Percentiles rank a stretch among this genome's conserved stretches.
Conservation (phyloP, 1,140 invertebrate species). For the Pseudomyrmex flavicornis region DNA sequence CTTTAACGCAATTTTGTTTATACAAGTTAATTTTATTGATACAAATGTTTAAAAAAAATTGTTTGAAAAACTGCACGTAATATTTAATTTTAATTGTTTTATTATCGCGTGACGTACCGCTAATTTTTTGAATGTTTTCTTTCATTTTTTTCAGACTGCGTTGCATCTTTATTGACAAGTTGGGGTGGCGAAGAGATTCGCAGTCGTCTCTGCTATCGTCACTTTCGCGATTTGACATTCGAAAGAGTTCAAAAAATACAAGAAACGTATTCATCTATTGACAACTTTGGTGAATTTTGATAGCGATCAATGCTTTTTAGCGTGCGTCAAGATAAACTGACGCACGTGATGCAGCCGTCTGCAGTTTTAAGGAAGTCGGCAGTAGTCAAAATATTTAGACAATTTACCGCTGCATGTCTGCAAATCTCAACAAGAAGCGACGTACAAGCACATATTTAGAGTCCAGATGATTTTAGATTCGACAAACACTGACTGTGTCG, state of each 20-base stretch:
- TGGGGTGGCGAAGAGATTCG: constrained; percentile 60
- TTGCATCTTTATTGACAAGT: constrained; percentile 78
- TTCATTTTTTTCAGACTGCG: constrained; percentile 78
- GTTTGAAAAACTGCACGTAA: too few species aligned
- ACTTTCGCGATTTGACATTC: constrained; percentile 57
- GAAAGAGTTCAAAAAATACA: background rate
- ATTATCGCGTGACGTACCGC: constrained; percentile 68
- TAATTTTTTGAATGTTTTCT: constrained; percentile 78
- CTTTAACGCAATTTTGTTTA: background rate
- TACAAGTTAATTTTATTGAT: background rate
- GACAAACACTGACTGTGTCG: background rate
- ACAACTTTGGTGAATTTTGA: background rate
- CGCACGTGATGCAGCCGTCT: constrained; percentile 57
- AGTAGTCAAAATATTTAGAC: constrained; percentile 78
- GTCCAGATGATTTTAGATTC: constrained; percentile 1
- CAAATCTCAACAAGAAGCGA: constrained; percentile 38
- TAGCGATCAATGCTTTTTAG: constrained; percentile 12
- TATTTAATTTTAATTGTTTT: background rate
- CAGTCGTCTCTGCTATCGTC: constrained; percentile 14
- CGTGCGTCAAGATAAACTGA: constrained; percentile 66
- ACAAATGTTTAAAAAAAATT: too few species aligned
- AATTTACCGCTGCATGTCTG: constrained; percentile 58
- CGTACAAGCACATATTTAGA: background rate
- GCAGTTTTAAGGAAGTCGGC: constrained; percentile 51
- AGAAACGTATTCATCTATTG: background rate